Evolutionary conservation across 1,140 invertebrate species (phyloP).

Genomic region (Campoletis sonorensis): DNA sequence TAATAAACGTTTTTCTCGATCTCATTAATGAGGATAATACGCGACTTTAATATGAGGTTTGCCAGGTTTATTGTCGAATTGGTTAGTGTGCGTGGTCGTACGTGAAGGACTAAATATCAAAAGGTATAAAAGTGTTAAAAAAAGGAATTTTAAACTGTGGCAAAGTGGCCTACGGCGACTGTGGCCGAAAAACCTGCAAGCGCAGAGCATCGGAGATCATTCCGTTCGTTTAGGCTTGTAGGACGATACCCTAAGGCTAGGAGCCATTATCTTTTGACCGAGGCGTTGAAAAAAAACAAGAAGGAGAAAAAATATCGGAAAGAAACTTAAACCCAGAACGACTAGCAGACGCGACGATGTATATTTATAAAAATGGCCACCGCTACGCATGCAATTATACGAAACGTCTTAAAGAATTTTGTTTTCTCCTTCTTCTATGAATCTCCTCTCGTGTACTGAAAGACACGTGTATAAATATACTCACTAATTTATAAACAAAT

Average conservation of each 20-base stretch:
- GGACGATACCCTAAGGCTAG: background rate
- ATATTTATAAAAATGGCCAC: slow-evolving; percentile 19
- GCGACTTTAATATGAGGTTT: slow-evolving; percentile 1
- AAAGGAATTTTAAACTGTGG: slow-evolving; percentile 29
- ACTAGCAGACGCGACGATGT: background rate
- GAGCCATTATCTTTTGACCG: slow-evolving; percentile 10
- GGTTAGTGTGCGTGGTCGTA: background rate
- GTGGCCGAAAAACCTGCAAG: slow-evolving; percentile 21
- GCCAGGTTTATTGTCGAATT: background rate
- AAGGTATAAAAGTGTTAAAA: background rate
- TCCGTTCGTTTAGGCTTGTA: background rate
- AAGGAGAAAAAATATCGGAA: background rate
- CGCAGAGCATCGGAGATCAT: background rate
- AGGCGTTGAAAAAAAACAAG: background rate
- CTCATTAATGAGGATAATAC: slow-evolving; percentile 17
- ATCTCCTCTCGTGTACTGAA: too few species aligned
- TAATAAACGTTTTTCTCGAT: slow-evolving; percentile 19
- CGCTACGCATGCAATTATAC: slow-evolving; percentile 7
- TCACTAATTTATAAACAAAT: background rate
- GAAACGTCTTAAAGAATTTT: slow-evolving; percentile 1
- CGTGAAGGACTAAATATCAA: background rate
- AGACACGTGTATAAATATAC: background rate
- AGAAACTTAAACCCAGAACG: background rate
- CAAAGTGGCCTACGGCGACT: background rate
- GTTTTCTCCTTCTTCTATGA: background rate